A percentile compares a stretch with the other conserved stretches of the same genome.
These are phyloP conservation scores for Gallinago paraguaiae DNA, from an alignment of 2,113 vertebrate species.

Conservation along the genomic window DNA sequence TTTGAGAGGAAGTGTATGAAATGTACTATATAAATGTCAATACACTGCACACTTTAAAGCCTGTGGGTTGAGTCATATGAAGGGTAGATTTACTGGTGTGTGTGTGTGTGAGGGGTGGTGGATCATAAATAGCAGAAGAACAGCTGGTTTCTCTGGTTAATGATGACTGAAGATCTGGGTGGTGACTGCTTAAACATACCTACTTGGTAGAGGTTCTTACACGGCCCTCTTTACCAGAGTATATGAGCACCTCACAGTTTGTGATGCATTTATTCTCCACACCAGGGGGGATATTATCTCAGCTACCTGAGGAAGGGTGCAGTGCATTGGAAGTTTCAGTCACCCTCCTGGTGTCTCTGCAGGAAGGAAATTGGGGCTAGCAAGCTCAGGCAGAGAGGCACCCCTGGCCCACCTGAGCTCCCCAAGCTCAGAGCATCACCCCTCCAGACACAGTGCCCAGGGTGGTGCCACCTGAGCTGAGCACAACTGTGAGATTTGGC, in stretches of 20 bases:
- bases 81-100: slow-evolving; percentile 52
- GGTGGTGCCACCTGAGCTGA: neutral
- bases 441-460: neutral
- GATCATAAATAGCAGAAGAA: slow-evolving; percentile 69
- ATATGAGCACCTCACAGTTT: neutral
- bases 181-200: slow-evolving; percentile 45
- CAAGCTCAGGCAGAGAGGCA: neutral
- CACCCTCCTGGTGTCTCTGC: neutral
- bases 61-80: slow-evolving; percentile 62
- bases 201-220: neutral
- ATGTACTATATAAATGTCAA: slow-evolving; percentile 76
- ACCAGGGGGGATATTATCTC: neutral
- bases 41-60: slow-evolving; percentile 69
- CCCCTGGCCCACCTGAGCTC: accelerated
- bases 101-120: no score
- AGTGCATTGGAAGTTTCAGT: neutral
- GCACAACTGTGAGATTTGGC: neutral
- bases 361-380: neutral
- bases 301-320: neutral
- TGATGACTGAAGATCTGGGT: slow-evolving; percentile 65
- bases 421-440: no score
- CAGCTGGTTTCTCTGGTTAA: slow-evolving; percentile 68
- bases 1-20: slow-evolving; percentile 74
- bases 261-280: neutral
- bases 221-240: neutral